Conservation (phyloP, 2,113 vertebrate species). For the Podocnemis expansa region DNA sequence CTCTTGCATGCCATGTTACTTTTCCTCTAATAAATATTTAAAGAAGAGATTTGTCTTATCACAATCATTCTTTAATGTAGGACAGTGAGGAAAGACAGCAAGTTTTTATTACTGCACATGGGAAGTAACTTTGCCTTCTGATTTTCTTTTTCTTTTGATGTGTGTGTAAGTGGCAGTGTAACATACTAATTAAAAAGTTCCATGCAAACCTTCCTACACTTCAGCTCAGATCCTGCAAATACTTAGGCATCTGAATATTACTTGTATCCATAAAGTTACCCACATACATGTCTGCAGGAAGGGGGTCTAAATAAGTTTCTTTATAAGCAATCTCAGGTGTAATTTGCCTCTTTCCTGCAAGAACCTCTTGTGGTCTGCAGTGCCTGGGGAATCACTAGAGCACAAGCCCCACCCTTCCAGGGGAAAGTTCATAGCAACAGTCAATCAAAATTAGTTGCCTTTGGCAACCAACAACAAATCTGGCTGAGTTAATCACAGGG, state of each 20-base stretch:
- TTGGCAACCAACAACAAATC: conserved; percentile 66
- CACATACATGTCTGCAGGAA: neutral
- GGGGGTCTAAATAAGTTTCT: neutral
- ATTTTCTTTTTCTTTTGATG: neutral
- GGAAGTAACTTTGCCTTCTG: neutral
- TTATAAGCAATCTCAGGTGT: neutral
- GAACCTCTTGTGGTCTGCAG: neutral
- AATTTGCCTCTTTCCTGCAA: neutral
- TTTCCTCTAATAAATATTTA: conserved; percentile 58
- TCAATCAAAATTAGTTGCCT: conserved; percentile 27
- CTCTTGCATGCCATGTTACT: conserved; percentile 8
- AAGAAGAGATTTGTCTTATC: conserved; percentile 31
- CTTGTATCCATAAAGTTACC: neutral
- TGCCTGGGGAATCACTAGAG: neutral
- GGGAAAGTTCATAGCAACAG: conserved; percentile 33
- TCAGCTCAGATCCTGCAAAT: neutral
- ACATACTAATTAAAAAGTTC: neutral
- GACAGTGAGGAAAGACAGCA: neutral
- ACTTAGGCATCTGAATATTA: neutral
- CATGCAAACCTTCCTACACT: neutral
- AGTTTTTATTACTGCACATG: neutral
- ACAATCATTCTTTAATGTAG: neutral
- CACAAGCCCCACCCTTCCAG: neutral
- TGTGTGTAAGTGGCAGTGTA: neutral
- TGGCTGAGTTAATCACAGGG: neutral